Conservation (phyloP, 2,888 invertebrate species). For the Leptothorax acervorum region DNA sequence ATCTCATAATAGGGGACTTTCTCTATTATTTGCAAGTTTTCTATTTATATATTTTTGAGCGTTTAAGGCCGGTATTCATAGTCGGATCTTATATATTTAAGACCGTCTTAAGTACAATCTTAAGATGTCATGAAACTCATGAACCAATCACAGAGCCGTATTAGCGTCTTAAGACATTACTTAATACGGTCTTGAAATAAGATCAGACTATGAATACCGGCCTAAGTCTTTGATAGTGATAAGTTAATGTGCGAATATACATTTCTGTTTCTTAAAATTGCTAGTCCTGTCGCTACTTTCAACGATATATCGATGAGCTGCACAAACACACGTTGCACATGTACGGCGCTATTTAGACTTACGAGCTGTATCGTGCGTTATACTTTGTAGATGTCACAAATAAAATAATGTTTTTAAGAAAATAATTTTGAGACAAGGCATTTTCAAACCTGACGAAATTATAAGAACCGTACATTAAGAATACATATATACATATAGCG, state of each 20-base stretch:
- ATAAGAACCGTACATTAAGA: background rate
- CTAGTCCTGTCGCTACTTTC: conserved; percentile 48
- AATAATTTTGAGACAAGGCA: background rate
- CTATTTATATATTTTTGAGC: background rate
- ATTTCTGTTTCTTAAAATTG: conserved; percentile 41
- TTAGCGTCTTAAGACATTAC: too few relatives aligned
- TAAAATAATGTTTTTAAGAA: conserved; percentile 16
- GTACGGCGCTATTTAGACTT: background rate
- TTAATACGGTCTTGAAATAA: too few relatives aligned
- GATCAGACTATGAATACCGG: too few relatives aligned
- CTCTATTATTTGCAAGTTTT: too few relatives aligned
- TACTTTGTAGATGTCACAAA: background rate
- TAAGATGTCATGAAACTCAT: too few relatives aligned
- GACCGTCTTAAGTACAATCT: too few relatives aligned
- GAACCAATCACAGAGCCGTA: too few relatives aligned
- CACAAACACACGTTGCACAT: conserved; percentile 1
- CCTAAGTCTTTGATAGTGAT: background rate
- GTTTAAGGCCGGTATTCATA: too few relatives aligned
- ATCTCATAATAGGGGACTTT: too few relatives aligned
- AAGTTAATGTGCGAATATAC: background rate
- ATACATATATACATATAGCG: conserved; percentile 28
- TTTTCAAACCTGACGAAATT: background rate
- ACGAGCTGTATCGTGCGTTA: background rate
- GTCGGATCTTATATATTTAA: too few relatives aligned
- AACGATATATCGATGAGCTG: background rate